phyloP scores from a whole-genome alignment of 2,797 vertebrate genomes.

The Chrysocyon brachyurus region DNA sequence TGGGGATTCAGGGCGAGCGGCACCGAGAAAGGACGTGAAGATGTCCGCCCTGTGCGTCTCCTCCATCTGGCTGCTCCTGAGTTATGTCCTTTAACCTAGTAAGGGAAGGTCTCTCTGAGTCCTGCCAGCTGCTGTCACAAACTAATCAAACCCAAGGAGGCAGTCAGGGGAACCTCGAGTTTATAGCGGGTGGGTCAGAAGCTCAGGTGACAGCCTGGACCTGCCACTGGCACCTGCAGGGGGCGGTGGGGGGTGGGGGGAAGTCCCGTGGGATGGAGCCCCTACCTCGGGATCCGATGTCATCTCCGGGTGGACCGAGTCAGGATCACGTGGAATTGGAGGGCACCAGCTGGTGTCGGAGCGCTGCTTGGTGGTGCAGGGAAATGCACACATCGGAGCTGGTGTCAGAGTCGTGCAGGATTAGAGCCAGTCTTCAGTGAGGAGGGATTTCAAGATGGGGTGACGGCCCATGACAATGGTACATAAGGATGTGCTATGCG shows the following conservation, averaged over 20 bases:
- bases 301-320: background rate
- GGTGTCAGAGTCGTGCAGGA: background rate
- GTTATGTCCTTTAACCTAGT: background rate
- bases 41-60: fast-evolving
- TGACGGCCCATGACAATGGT: fast-evolving
- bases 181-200: fast-evolving
- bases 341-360: background rate
- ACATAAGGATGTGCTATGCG: fast-evolving
- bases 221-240: background rate
- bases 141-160: background rate
- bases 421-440: background rate
- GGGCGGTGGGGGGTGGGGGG: background rate
- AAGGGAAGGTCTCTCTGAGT: background rate
- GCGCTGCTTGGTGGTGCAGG: too few relatives aligned
- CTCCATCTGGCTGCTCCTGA: background rate
- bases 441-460: background rate
- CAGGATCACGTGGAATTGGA: too few relatives aligned
- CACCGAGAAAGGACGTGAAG: fast-evolving
- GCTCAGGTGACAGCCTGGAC: background rate
- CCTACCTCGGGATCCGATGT: background rate
- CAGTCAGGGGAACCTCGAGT: background rate
- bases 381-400: fast-evolving
- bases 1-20: background rate
- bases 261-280: background rate
- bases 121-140: background rate